Evolutionary conservation across 2,888 invertebrate species (phyloP), one percentile per base, ranked within the genome.

Genomic region (Nephrotoma guestfalica): DNA sequence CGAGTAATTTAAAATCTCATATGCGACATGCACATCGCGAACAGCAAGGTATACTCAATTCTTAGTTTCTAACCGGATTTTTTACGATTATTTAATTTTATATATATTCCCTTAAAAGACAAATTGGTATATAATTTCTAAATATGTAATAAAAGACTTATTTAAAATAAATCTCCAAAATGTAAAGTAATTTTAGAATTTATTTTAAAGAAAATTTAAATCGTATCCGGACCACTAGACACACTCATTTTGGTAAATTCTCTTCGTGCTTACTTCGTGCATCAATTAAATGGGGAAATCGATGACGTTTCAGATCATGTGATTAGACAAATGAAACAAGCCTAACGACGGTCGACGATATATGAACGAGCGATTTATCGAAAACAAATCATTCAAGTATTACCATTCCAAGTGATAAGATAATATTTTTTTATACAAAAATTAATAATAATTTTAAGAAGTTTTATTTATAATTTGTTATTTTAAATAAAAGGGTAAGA

Each of bases 1-100:
- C 85, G 6, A 85, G 85, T 18, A 85, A 85, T 43, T 43, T 85
- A 85, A 85, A 85, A 43, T 85, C 85, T 5, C 85, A 85, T 85
- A 85, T 85, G 85, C 41, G 43, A 11, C 85, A 85, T 85, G 43
- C 43, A 43, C 85, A 85, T 45, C 84, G 41, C 42, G 84, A 84
- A 84, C n/a, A 84, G 9, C 84, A 84, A 41, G 41, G 84, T 71
- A 2, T 71, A 30, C 71, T 30, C 30, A 71, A 71, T 71, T 71
- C 18, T 7, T 71, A 15, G 51, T 51, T 51, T 51, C n/a, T 51
- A 51, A 51, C 51, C 51, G 51, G 51, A 51, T 51, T 51, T 15
- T 51, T 51, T 30, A 30, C 30, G 30, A 7, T 71, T 30, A 51
- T 0, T 1, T 30, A 71, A 71, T 71, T 30, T 71, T 71, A 57